Base-by-base conservation (phyloP, 2,888 invertebrate species). In the Caenorhabditis japonica region DNA sequence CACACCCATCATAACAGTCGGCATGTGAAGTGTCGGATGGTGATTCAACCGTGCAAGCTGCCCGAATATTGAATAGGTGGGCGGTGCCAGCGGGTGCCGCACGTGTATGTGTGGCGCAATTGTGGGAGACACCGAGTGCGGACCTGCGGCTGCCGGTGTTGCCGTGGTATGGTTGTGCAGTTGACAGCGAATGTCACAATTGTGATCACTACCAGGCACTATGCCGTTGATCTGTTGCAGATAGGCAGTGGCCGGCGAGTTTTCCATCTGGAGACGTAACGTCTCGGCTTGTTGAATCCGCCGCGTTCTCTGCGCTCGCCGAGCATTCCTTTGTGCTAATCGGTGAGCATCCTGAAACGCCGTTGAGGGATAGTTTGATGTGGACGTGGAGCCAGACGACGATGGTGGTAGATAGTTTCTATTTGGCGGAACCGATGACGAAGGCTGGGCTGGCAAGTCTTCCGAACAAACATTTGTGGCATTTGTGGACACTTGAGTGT, bases 91-190 rank as follows among this genome's bases (percentile, higher is more conserved):
- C 4, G 53, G 13, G 41, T 17, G 27, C 5, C 41, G 34, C 7
- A 47, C 19, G n/a, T 33, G 25, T 7, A 39, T 19, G 5, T 15
- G 30, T 8, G 61, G 61, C 17, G 61, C 61, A n/a, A 61, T 19
- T 0, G 61, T 43, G 0, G 61, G 61, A 4, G 61, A 52, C 3
- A 61, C 61, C 3, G 61, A 27, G 21, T 52, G n/a, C 3, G 41
- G 51, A 23, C 43, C 60, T 5, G 51, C 43, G 27, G 43, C 39
- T 8, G 49, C 33, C 23, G 47, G 49, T 21, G 13, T 8, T n/a
- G n/a, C n/a, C n/a, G n/a, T n/a, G n/a, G n/a, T n/a, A n/a, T n/a
- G 56, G 12, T 39, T 39, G 17, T 17, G 23, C 10, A 10, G 5
- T 13, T 27, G 33, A 12, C 38, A 39, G 10, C 21, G 52, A 13